These are phyloP conservation scores for Malacoctenus gilli DNA, from an alignment of 2,797 vertebrate species.

Conservation along the genomic window DNA sequence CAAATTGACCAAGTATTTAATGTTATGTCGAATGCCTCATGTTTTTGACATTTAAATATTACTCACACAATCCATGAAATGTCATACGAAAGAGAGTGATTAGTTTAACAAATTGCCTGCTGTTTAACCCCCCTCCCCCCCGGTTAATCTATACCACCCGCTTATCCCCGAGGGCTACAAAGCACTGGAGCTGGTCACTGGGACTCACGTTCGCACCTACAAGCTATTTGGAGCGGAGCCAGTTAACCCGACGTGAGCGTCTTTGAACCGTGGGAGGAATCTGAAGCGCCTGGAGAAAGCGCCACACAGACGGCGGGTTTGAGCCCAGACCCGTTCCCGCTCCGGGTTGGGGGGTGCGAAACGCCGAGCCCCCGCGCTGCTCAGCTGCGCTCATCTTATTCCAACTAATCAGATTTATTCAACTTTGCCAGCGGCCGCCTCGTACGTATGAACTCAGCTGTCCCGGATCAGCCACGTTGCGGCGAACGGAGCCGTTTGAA, in stretches of 20 bases:
- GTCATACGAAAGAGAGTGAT: not conserved
- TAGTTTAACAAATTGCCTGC: not conserved
- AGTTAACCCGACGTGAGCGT: constrained; percentile 2
- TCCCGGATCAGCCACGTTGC: not conserved
- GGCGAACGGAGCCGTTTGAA: not conserved
- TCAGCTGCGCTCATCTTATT: not conserved
- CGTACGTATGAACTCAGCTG: constrained; percentile 22
- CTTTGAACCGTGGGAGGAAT: constrained; percentile 18
- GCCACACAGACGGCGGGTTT: not conserved
- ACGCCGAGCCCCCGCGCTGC: not conserved
- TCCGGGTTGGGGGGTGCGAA: not conserved
- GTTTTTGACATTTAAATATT: not conserved
- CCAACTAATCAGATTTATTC: constrained; percentile 7
- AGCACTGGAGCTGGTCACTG: constrained; percentile 3
- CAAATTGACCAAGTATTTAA: not conserved
- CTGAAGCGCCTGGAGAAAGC: not conserved
- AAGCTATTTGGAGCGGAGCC: not conserved
- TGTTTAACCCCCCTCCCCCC: not conserved
- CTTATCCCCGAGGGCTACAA: not conserved
- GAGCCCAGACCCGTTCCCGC: not conserved
- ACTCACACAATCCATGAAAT: not conserved
- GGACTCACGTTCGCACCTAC: constrained; percentile 8
- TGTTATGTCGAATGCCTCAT: not conserved
- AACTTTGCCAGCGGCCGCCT: constrained; percentile 4
- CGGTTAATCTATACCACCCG: not conserved